A percentile compares a stretch with the other conserved stretches of the same genome.
These are phyloP conservation scores for Cantharis lateralis DNA, from an alignment of 2,888 invertebrate genomes.

Conservation along the genomic window DNA sequence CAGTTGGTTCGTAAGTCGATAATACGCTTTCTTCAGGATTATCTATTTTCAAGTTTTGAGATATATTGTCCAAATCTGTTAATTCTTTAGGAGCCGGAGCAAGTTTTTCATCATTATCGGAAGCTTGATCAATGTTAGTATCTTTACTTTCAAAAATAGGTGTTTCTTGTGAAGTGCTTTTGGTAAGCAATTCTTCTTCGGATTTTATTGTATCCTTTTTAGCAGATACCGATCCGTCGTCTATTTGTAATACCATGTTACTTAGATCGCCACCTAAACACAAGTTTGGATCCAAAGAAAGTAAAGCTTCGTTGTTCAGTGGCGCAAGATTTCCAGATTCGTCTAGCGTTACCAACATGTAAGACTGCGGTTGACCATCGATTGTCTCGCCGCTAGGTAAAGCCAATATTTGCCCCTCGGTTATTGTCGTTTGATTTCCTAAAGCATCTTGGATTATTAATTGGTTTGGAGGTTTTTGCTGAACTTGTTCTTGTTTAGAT, in stretches of 20 bases:
- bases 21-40: slow-evolving; percentile 4
- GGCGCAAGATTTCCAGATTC: slow-evolving; percentile 73
- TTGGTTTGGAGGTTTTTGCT: slow-evolving; percentile 51
- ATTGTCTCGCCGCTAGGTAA: slow-evolving; percentile 71
- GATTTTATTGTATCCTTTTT: slow-evolving; percentile 23
- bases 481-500: slow-evolving; percentile 37
- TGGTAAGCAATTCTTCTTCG: background rate
- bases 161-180: background rate
- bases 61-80: background rate
- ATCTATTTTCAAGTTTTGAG: background rate
- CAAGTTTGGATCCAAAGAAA: slow-evolving; percentile 61
- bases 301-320: slow-evolving; percentile 70
- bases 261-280: slow-evolving; percentile 55
- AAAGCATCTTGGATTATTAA: slow-evolving; percentile 54
- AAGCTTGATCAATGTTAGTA: background rate
- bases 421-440: slow-evolving; percentile 56
- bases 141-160: background rate
- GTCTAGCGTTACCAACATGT: slow-evolving; percentile 73
- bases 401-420: slow-evolving; percentile 70
- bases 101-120: background rate
- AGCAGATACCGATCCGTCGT: slow-evolving; percentile 50
- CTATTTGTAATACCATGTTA: slow-evolving; percentile 61
- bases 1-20: background rate
- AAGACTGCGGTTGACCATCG: slow-evolving; percentile 73
- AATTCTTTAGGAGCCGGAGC: background rate